Evolutionary conservation across 2,888 invertebrate genomes (phyloP).

Genomic region (Scaptomyza parva): DNA sequence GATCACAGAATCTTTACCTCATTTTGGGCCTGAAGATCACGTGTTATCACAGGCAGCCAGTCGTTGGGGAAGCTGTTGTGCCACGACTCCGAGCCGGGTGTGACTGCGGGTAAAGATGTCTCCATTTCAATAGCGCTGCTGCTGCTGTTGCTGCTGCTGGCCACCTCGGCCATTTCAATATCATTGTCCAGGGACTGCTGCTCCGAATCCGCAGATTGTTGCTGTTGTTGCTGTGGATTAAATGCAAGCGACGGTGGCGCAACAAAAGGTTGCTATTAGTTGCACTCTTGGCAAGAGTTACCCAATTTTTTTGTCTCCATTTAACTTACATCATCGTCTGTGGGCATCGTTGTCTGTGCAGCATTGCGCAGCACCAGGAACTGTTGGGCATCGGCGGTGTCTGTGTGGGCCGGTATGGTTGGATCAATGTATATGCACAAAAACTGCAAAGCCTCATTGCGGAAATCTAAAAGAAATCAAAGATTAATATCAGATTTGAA

Average conservation of each 20-base stretch:
- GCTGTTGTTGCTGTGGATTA: slow-evolving; percentile 38
- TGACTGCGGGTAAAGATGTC: slow-evolving; percentile 85
- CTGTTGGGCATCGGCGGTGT: slow-evolving; percentile 73
- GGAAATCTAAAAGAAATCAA: slow-evolving; percentile 64
- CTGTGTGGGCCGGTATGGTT: slow-evolving; percentile 65
- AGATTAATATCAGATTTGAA: not conserved
- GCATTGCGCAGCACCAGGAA: slow-evolving; percentile 74
- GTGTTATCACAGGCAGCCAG: slow-evolving; percentile 95
- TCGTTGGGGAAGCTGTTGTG: slow-evolving; percentile 88
- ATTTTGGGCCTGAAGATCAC: slow-evolving; percentile 91
- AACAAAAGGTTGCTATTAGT: slow-evolving; percentile 51
- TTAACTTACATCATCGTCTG: slow-evolving; percentile 49
- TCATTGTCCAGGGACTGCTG: slow-evolving; percentile 85
- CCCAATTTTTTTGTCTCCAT: not conserved
- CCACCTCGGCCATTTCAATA: slow-evolving; percentile 81
- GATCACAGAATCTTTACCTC: slow-evolving; percentile 53
- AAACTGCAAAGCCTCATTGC: slow-evolving; percentile 77
- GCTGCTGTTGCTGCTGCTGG: slow-evolving; percentile 47
- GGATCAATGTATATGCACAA: slow-evolving; percentile 72
- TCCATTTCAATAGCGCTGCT: slow-evolving; percentile 49
- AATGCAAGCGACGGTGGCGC: slow-evolving; percentile 46
- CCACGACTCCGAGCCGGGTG: slow-evolving; percentile 87
- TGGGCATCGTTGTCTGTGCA: slow-evolving; percentile 31
- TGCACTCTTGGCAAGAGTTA: not conserved
- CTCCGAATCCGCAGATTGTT: slow-evolving; percentile 9